Conservation (phyloP, 2,797 vertebrate genomes). For the Corythornis leucogaster region DNA sequence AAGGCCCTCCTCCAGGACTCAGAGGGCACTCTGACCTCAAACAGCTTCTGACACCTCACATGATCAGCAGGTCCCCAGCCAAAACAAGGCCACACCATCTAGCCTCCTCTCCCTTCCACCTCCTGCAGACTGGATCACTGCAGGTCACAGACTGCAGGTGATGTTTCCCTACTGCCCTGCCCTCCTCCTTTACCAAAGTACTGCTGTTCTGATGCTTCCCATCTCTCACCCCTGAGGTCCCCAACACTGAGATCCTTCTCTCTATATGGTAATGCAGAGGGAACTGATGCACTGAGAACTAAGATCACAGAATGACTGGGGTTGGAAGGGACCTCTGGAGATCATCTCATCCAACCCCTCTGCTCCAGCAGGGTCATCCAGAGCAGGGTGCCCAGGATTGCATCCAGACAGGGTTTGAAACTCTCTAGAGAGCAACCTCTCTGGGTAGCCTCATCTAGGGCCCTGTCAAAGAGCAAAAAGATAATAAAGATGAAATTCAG, state of each 20-base stretch:
- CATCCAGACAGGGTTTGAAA: no score
- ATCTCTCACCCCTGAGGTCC: no score
- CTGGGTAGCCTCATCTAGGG: neutral
- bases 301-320: neutral
- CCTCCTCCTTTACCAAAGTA: neutral
- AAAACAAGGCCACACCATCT: neutral
- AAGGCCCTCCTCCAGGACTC: neutral
- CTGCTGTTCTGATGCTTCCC: neutral
- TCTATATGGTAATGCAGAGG: neutral
- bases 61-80: neutral
- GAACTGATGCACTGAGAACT: neutral
- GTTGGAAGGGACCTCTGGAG: neutral
- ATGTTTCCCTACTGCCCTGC: neutral
- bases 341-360: neutral
- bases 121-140: neutral
- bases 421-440: no score
- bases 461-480: neutral
- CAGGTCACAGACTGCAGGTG: accelerated
- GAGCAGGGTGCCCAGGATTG: no score
- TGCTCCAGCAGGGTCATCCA: no score
- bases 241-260: neutral
- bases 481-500: neutral
- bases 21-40: neutral
- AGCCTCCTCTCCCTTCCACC: neutral
- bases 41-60: neutral